Base-by-base conservation (phyloP, 2,888 invertebrate species). In the Spilarctia lutea region DNA sequence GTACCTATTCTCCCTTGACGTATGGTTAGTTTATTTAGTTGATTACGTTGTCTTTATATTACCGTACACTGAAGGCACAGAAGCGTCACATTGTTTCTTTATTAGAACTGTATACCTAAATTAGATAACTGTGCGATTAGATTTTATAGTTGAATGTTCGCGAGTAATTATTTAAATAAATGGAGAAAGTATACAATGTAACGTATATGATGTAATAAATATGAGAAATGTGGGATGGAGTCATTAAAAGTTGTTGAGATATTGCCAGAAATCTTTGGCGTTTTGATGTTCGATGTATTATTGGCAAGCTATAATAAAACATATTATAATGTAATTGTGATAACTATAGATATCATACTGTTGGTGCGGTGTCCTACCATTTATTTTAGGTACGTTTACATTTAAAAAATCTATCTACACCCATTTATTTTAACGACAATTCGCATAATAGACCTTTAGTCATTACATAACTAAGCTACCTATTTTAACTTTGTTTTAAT, bases 81-180 rank as follows among this genome's bases (percentile, higher is more conserved):
- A 81, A 86, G 89, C 89, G 87, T 84, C 81, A 86, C 81, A 86
- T 63, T 87, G 84, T 83, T 39, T 82, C 85, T 88, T 88, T 89
- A 88, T 86, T 91, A 92, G 89, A 81, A 89, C 87, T 88, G 89
- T 86, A 86, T 86, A 66, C 88, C 85, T 52, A 74, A 73, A 82
- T 76, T 85, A 88, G 84, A 85, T 90, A 90, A 90, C 88, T 90
- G 87, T 90, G 93, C 94, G 89, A 92, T 93, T 94, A 94, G 93
- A 94, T 92, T 93, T 91, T 92, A 94, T 93, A 94, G 92, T 90
- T 92, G 92, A 90, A 92, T 91, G 89, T 91, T 91, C 92, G 92
- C 91, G 91, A 89, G 88, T 93, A 91, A 90, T 89, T 89, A 91
- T 93, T 92, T 92, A 91, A 91, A 90, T 89, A 88, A 91, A 91